These are phyloP conservation scores for Rhyacichthys aspro DNA, from an alignment of 2,797 vertebrate species.

Conservation along the genomic window DNA sequence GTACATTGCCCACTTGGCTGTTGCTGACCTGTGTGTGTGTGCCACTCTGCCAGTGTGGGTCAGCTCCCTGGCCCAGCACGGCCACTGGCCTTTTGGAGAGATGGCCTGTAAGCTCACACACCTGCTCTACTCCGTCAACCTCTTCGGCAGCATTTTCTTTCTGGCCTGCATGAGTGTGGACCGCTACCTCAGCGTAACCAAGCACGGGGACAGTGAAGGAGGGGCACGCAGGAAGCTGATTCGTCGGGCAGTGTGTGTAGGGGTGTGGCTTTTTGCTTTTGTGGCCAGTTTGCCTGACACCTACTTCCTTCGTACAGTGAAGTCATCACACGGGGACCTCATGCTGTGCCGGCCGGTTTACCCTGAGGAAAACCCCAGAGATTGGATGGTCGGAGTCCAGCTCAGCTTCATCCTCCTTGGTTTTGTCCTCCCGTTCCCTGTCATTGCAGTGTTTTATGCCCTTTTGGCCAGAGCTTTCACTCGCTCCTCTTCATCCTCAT, in stretches of 20 bases:
- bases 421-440: constrained; percentile 90
- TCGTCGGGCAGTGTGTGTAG: constrained; percentile 82
- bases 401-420: constrained; percentile 91
- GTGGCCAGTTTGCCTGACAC: constrained; percentile 89
- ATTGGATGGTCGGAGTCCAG: constrained; percentile 94
- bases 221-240: constrained; percentile 74
- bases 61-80: constrained; percentile 88
- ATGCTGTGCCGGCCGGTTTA: constrained; percentile 90
- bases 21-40: constrained; percentile 91
- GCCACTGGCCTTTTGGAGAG: constrained; percentile 94
- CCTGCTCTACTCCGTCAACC: constrained; percentile 93
- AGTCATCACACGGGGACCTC: constrained; percentile 78
- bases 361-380: constrained; percentile 86
- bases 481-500: constrained; percentile 70
- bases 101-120: constrained; percentile 91
- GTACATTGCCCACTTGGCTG: constrained; percentile 92
- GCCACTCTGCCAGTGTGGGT: constrained; percentile 94
- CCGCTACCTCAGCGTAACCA: constrained; percentile 86
- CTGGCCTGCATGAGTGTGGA: constrained; percentile 96
- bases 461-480: constrained; percentile 85
- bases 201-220: constrained; percentile 59
- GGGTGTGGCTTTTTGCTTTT: constrained; percentile 93
- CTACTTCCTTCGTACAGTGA: constrained; percentile 88
- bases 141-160: constrained; percentile 96
- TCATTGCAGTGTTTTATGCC: constrained; percentile 90